These are phyloP conservation scores for Phocides pigmalion DNA, from an alignment of 1,140 invertebrate species.

Conservation along the genomic window DNA sequence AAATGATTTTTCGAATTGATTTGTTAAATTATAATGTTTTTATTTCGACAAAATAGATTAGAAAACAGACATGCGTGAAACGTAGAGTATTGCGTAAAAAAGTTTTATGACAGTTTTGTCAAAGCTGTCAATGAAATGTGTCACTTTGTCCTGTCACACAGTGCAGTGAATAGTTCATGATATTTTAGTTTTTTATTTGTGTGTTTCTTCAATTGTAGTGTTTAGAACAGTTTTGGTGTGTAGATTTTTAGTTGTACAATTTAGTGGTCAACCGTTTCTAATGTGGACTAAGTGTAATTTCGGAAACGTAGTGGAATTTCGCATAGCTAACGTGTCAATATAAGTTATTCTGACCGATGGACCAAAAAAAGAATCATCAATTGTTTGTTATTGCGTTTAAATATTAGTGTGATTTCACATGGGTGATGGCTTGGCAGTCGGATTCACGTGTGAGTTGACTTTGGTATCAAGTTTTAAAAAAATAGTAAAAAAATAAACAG, in stretches of 20 bases:
- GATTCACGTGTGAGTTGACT: constrained; percentile 75
- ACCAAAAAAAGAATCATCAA: constrained; percentile 70
- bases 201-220: constrained; percentile 66
- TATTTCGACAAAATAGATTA: no score
- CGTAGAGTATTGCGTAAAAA: constrained; percentile 61
- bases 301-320: constrained; percentile 53
- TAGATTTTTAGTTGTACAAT: constrained; percentile 59
- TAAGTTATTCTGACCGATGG: constrained; percentile 69
- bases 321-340: constrained; percentile 76
- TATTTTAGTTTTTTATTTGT: constrained; percentile 80
- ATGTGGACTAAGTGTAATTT: constrained; percentile 57
- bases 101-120: constrained; percentile 50
- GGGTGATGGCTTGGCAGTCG: constrained; percentile 83
- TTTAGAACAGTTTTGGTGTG: constrained; percentile 61
- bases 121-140: constrained; percentile 58
- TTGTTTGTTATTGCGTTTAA: constrained; percentile 68
- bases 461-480: constrained; percentile 30
- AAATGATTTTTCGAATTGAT: no score
- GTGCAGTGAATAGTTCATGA: constrained; percentile 63
- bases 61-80: constrained; percentile 41
- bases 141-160: constrained; percentile 55
- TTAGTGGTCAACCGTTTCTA: constrained; percentile 51
- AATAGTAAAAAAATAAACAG: not conserved
- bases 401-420: constrained; percentile 79
- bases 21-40: no score